Percentiles rank a stretch among this genome's conserved stretches.
phyloP scores from a whole-genome alignment of 1,140 invertebrate genomes.

The Gryon sp. region DNA sequence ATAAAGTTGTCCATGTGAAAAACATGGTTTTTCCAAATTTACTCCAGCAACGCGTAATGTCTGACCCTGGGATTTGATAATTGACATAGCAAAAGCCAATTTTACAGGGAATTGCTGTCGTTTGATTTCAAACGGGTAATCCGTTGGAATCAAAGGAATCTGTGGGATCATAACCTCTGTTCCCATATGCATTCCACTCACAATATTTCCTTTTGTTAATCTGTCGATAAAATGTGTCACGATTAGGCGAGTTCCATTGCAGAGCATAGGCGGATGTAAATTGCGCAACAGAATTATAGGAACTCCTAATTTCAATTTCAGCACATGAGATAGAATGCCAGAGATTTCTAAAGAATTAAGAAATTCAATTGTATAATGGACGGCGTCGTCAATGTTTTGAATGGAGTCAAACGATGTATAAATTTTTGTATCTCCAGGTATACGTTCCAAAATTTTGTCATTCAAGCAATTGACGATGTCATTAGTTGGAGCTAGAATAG shows the following conservation, averaged over 20 bases:
- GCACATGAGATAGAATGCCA: slow-evolving; percentile 72
- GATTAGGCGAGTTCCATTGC: slow-evolving; percentile 78
- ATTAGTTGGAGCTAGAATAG: too few species aligned
- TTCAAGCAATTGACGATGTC: too few species aligned
- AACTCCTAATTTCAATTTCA: slow-evolving; percentile 73
- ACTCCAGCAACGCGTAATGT: slow-evolving; percentile 7
- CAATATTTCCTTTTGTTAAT: background rate
- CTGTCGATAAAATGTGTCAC: too few species aligned
- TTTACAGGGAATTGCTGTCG: slow-evolving; percentile 28
- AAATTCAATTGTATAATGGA: slow-evolving; percentile 76
- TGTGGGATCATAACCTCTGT: slow-evolving; percentile 54
- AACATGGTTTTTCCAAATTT: background rate
- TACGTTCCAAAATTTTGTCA: too few species aligned
- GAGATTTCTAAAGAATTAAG: slow-evolving; percentile 74
- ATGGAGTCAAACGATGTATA: too few species aligned
- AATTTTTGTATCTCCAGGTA: too few species aligned
- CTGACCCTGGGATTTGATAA: slow-evolving; percentile 40
- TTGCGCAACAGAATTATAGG: slow-evolving; percentile 76
- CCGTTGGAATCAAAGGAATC: slow-evolving; percentile 13
- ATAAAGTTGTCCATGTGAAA: slow-evolving; percentile 31
- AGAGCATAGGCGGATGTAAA: slow-evolving; percentile 74
- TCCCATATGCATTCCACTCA: slow-evolving; percentile 70
- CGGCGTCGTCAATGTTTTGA: slow-evolving; percentile 66
- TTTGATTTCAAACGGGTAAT: slow-evolving; percentile 43
- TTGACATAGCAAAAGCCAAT: slow-evolving; percentile 41